A percentile compares a stretch with the other conserved stretches of the same genome.
Evolutionary conservation across 2,113 vertebrate genomes (phyloP).

Genomic region (Neoarius graeffei): DNA sequence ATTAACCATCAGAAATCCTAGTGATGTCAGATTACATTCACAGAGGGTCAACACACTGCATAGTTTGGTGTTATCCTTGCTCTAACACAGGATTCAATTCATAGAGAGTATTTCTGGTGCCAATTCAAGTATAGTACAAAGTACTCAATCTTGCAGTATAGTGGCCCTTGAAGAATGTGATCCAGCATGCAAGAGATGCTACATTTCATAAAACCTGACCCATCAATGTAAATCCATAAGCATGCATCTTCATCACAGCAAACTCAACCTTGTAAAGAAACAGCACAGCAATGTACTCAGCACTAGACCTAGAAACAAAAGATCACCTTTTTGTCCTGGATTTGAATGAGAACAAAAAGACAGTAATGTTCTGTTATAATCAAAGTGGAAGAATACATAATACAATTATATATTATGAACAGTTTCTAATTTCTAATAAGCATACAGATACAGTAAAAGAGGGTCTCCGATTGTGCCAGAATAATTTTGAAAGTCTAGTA

Average conservation of each 20-base stretch:
- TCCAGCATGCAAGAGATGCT: background rate
- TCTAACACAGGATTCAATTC: background rate
- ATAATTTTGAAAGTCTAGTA: background rate
- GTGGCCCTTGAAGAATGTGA: background rate
- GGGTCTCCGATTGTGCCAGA: background rate
- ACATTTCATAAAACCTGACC: background rate
- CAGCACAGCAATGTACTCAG: conserved; percentile 1
- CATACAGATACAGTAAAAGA: background rate
- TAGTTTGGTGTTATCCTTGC: background rate
- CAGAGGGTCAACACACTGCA: background rate
- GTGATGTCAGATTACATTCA: conserved; percentile 10
- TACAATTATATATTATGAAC: background rate
- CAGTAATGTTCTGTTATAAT: conserved; percentile 45
- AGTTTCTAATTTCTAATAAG: background rate
- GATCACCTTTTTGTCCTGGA: conserved; percentile 95
- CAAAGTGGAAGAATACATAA: too few species aligned
- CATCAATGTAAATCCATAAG: background rate
- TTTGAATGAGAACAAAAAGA: conserved; percentile 70
- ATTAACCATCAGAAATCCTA: background rate
- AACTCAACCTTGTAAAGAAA: conserved; percentile 37
- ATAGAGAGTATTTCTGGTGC: background rate
- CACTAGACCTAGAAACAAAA: conserved; percentile 9
- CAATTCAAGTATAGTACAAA: background rate
- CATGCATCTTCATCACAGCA: conserved; percentile 40
- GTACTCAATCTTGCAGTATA: background rate